Base-by-base conservation (phyloP, 2,113 vertebrate species). In the Cryptomyrus ogoouensis region DNA sequence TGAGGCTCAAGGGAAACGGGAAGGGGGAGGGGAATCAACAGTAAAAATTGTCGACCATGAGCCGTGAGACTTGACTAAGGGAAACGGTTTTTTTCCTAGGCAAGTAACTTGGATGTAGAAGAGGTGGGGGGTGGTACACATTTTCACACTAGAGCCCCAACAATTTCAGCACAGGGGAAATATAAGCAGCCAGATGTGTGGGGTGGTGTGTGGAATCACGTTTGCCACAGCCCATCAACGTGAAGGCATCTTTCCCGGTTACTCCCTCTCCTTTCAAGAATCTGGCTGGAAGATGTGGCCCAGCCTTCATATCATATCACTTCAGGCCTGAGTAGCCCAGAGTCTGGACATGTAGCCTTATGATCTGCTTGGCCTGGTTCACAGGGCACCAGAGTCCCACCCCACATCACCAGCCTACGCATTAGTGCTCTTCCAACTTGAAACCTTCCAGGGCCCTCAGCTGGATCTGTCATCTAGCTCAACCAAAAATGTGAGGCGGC, bases 311-410 rank as follows among this genome's bases (percentile, higher is more conserved):
- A 92, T 94, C 91, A 52, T 74, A 94, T 95, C 92, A 95, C 90
- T 91, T 91, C 91, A 87, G 91, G 92, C 91, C 85, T 91, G 92
- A 92, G 93, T 94, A 91, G 90, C 92, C 49, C 46, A 92, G 58
- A 83, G 52, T 87, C 91, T 90, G 53, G 95, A 95, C 95, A 94
- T 94, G 92, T 92, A 94, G 94, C 94, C 95, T 93, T 96, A 95
- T 95, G 95, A 95, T 95, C 93, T 93, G 95, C 91, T 89, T 89
- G 94, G 94, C 93, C 91, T 95, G 93, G 92, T 90, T 95, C 95
- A 95, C 94, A 91, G 95, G 95, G 93, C 94, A 96, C 95, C 95
- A 96, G 95, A 95, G 94, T 94, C 91, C 91, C 92, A 94, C 94
- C 94, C 94, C 92, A 93, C 92, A 89, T 90, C 92, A 93, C 96